Conservation (phyloP, 2,888 invertebrate species). For the Gibbula magus region DNA sequence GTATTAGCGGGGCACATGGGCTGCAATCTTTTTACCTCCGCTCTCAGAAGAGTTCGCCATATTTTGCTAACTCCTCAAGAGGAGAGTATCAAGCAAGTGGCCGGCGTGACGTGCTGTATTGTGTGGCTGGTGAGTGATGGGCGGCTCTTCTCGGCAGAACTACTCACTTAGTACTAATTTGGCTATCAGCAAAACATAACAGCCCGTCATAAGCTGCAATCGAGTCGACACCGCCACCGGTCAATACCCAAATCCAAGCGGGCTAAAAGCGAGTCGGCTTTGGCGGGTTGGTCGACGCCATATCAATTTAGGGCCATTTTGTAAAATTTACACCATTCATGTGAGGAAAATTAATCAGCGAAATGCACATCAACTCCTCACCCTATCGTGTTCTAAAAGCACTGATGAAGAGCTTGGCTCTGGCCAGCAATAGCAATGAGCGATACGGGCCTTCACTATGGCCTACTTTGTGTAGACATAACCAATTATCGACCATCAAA, state of each 20-base stretch:
- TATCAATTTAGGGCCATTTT: constrained; percentile 20
- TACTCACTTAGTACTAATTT: constrained; percentile 18
- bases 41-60: not conserved
- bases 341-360: constrained; percentile 20
- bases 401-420: not conserved
- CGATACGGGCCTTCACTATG: not conserved
- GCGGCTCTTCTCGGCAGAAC: not conserved
- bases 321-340: constrained; percentile 23
- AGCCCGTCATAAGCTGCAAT: not conserved
- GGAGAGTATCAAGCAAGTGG: not conserved
- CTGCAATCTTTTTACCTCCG: not conserved
- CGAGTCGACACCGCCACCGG: not conserved
- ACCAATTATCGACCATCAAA: constrained; percentile 1
- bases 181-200: constrained; percentile 15
- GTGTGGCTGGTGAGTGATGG: not conserved
- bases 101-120: constrained; percentile 1
- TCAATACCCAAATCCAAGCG: not conserved
- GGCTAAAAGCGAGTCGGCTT: not conserved
- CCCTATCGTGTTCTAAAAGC: constrained; percentile 16
- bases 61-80: not conserved
- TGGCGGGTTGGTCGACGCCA: constrained; percentile 8
- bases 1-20: not conserved
- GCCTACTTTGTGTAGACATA: constrained; percentile 9
- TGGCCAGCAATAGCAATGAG: not conserved
- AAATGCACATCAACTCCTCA: constrained; percentile 11